phyloP scores from a whole-genome alignment of 2,888 invertebrate species.

The Galerucella pusilla region DNA sequence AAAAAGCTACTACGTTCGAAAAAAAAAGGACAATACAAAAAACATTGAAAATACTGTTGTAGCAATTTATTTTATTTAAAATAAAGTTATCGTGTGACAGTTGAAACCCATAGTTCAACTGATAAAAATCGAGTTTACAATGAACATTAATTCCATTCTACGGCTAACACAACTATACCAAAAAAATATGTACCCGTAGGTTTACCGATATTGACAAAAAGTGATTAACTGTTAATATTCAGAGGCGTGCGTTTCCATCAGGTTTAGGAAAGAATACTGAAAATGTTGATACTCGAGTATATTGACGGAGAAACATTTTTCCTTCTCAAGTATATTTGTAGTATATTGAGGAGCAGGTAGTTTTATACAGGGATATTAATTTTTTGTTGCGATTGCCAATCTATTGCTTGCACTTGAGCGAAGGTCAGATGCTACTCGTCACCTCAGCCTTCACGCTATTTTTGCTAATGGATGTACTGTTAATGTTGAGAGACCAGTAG shows the following conservation, averaged over 20 bases:
- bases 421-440: too few species aligned
- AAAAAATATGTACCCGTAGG: not conserved
- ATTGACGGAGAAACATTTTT: too few species aligned
- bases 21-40: not conserved
- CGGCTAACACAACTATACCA: not conserved
- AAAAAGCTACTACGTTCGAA: not conserved
- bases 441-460: too few species aligned
- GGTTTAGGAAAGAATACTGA: not conserved
- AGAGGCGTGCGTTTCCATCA: not conserved
- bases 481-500: too few species aligned
- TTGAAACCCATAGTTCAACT: constrained; percentile 2
- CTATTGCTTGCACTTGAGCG: too few species aligned
- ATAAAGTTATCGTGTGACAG: constrained; percentile 2
- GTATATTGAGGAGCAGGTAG: too few species aligned
- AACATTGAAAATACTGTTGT: not conserved
- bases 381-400: too few species aligned
- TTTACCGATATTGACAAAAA: not conserved
- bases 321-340: too few species aligned
- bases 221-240: not conserved
- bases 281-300: too few species aligned
- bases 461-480: too few species aligned
- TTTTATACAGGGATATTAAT: too few species aligned
- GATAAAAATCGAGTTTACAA: constrained; percentile 2
- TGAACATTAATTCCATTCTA: not conserved
- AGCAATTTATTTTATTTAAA: not conserved